Evolutionary conservation across 1,140 invertebrate genomes (phyloP).

Genomic region (Orchesella cincta): DNA sequence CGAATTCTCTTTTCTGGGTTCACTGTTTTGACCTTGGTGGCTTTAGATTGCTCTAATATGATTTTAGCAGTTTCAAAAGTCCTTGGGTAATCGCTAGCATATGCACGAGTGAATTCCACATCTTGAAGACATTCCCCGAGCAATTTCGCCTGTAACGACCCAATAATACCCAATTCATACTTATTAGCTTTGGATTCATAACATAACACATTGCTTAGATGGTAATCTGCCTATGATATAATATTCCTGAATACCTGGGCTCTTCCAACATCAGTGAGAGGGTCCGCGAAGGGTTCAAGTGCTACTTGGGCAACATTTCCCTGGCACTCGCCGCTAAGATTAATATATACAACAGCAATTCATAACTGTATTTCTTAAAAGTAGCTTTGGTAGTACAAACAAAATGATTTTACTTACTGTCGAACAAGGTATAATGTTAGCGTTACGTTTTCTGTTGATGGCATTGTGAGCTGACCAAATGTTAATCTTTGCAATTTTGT

Average conservation of each 20-base stretch:
- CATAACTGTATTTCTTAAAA: not conserved
- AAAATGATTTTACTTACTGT: not conserved
- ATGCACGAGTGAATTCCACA: constrained; percentile 19
- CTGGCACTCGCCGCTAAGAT: not conserved
- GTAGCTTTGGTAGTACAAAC: not conserved
- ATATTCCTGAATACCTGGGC: not conserved
- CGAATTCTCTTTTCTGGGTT: not conserved
- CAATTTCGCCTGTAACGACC: constrained; percentile 18
- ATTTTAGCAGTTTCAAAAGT: constrained; percentile 31
- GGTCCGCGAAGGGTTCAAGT: not conserved
- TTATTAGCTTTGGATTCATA: no score
- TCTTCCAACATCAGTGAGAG: not conserved
- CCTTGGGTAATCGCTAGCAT: constrained; percentile 28
- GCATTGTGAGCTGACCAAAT: not conserved
- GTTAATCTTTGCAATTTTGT: not conserved
- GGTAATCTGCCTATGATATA: no score
- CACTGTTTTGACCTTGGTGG: not conserved
- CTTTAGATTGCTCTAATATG: constrained; percentile 20
- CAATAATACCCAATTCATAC: no score
- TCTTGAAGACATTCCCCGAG: constrained; percentile 4
- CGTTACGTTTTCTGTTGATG: not conserved
- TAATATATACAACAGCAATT: not conserved
- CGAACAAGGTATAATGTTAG: not conserved
- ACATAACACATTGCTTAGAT: no score
- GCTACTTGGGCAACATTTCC: not conserved